Percentiles rank a stretch among this genome's conserved stretches.
phyloP scores from a whole-genome alignment of 2,113 vertebrate species.

The Hirundichthys speculiger region DNA sequence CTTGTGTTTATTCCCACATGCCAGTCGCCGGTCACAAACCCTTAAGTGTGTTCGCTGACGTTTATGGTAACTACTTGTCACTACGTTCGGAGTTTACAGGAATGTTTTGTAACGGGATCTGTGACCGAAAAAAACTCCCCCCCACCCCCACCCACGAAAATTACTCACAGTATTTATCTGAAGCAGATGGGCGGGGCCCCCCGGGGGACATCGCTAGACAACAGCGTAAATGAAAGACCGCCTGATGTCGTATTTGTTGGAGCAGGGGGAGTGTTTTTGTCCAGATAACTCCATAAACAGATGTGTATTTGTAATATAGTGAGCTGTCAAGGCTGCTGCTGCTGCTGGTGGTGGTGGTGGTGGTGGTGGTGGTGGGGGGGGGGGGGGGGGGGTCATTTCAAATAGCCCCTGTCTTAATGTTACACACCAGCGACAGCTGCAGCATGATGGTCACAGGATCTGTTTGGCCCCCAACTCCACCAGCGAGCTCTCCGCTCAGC shows the following conservation, averaged over 20 bases:
- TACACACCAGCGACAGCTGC: conserved; percentile 75
- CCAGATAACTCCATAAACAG: neutral
- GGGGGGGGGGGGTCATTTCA: conserved; percentile 29
- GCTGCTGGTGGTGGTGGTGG: neutral
- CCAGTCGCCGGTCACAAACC: conserved; percentile 62
- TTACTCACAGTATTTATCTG: too few relatives aligned
- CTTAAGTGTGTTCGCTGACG: conserved; percentile 47
- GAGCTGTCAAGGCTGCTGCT: neutral
- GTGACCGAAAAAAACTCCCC: neutral
- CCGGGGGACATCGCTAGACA: neutral
- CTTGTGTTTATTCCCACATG: conserved; percentile 67
- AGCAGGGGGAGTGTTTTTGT: neutral
- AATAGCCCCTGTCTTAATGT: conserved; percentile 61
- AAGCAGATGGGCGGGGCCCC: too few relatives aligned
- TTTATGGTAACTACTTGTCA: conserved; percentile 48
- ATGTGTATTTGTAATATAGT: neutral
- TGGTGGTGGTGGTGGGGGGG: neutral
- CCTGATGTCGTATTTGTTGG: neutral
- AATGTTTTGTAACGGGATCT: neutral
- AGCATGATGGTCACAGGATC: conserved; percentile 72
- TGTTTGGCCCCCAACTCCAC: conserved; percentile 35
- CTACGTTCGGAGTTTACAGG: conserved; percentile 42
- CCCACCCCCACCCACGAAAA: too few relatives aligned
- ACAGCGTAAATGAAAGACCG: neutral
- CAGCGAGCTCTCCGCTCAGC: conserved; percentile 28